Base-by-base conservation (phyloP, 2,797 vertebrate species). In the Labeo calbasu region DNA sequence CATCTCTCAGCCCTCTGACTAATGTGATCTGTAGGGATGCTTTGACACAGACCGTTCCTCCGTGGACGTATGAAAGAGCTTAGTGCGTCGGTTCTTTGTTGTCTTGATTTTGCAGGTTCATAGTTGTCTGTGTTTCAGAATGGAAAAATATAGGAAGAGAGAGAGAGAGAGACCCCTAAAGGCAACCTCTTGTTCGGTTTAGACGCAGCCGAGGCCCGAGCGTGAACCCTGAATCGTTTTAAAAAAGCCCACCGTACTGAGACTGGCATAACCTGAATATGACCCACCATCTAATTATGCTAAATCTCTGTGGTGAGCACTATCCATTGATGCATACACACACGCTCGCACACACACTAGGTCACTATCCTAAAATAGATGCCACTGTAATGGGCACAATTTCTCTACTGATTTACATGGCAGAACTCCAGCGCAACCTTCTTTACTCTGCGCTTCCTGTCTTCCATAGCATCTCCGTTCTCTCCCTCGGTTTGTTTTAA, bases 251-350 rank as follows among this genome's bases (percentile, higher is more conserved):
- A 75, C 77, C 36, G 43, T 25, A 78, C 32, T 79, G 82, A 84
- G 79, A 71, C 77, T 63, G 48, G 81, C 73, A 57, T 83, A 84
- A 85, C 81, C 82, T 84, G 79, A 53, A 78, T 86, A 71, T 86
- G 84, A 88, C 82, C 87, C 85, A 73, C 43, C 65, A 65, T 84
- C 76, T 86, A 88, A 83, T 88, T 79, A 86, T 78, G 55, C 82
- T 57, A 59, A 79, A 59, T 63, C 84, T 77, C 82, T 17, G 73
- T 65, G 80, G 55, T 80, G 79, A 77, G 75, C 48, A 73, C 65
- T 82, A 78, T 75, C 51, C 72, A 51, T 78, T 86, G 43, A 73
- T 50, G 48, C 63, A 55, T 36, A 28, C 28, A 77, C 46, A 83
- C 71, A 61, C 17, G 53, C 57, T 28, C 70, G 75, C 55, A 55